Base-by-base conservation (phyloP, 1,140 invertebrate species). In the Bombus affinis region DNA sequence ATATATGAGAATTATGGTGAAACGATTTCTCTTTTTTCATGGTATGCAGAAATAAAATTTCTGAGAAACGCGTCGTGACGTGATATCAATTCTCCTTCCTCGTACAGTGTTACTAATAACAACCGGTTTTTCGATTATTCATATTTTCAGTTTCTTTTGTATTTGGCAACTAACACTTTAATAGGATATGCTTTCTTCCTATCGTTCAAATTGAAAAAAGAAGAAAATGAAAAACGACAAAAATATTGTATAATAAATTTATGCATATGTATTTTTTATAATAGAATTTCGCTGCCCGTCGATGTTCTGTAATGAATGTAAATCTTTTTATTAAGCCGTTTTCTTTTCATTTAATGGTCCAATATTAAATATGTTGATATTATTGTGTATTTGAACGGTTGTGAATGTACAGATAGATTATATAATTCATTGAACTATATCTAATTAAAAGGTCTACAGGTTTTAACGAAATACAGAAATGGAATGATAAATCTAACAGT, bases 321-420 rank as follows among this genome's bases (percentile, higher is more conserved):
- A 85, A 59, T 80, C 70, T 66, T 79, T 73, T 74, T 83, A 79
- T 85, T 84, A 66, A 87, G 35, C 32, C 53, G 42, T 22, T 47
- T 32, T 87, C 66, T 72, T 68, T n/a, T 75, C 89, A 22, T 79
- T 91, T 86, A 90, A 87, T 89, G 88, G 92, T 93, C 91, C 92
- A 93, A 93, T 93, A 94, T 94, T 94, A 92, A 94, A 93, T 94
- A 93, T 94, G 91, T 94, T 93, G 85, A 93, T 93, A 93, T 92
- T 94, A 94, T 94, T 94, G 88, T 93, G 91, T 94, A 94, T 94
- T 83, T 94, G 92, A 94, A 94, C 92, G 92, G 92, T 94, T 93
- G 92, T 92, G 91, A 93, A 87, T 94, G 94, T 94, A 94, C 93
- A 94, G 93, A 93, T 94, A 94, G 90, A 92, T 93, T 92, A 90